phyloP scores from a whole-genome alignment of 1,140 invertebrate genomes.

The Samia ricini region DNA sequence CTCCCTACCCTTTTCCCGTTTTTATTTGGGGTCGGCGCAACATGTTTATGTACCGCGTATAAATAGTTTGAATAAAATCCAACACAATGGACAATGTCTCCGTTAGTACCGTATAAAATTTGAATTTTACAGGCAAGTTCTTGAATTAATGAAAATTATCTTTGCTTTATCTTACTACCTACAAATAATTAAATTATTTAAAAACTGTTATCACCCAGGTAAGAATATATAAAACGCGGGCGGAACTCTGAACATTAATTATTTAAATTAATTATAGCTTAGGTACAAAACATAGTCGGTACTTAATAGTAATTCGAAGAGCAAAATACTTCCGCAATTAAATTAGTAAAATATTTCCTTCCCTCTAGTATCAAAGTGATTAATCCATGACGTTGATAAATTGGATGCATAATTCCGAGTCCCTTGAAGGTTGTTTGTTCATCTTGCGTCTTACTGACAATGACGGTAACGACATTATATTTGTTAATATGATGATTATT shows the following conservation, averaged over 20 bases:
- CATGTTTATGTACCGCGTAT: no score
- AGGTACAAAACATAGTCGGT: not conserved
- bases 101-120: no score
- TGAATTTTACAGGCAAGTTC: no score
- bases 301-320: not conserved
- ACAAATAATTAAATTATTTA: no score
- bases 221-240: no score
- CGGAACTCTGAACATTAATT: not conserved
- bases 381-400: conserved; percentile 1
- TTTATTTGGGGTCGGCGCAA: no score
- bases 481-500: not conserved
- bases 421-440: not conserved
- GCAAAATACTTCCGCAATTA: not conserved
- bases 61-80: no score
- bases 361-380: not conserved
- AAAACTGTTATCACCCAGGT: no score
- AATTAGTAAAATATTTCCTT: not conserved
- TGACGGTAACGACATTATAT: not conserved
- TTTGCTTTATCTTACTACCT: no score
- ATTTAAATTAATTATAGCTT: not conserved
- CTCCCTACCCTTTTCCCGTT: no score
- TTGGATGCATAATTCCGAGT: not conserved
- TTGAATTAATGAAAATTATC: no score
- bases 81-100: no score
- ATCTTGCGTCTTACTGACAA: not conserved